Conservation (phyloP, 2,888 invertebrate genomes). For the Tiliacea citrago region DNA sequence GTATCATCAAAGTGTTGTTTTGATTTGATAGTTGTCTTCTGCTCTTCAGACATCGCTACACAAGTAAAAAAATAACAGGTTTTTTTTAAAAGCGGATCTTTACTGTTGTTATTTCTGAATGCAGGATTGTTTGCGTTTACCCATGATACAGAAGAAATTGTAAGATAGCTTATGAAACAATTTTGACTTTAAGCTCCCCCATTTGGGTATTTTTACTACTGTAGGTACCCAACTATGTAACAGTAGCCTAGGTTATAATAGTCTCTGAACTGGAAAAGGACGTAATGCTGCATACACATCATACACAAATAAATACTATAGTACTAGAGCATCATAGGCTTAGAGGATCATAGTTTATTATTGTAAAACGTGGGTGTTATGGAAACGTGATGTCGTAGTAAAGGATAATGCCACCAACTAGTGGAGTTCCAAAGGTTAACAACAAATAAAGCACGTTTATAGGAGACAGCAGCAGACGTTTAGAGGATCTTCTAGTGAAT, state of each 20-base stretch:
- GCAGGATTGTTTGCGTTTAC: too few species aligned
- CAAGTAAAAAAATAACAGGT: background rate
- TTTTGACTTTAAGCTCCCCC: too few species aligned
- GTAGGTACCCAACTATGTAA: too few species aligned
- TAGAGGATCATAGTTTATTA: slow-evolving; percentile 42
- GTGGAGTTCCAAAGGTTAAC: slow-evolving; percentile 7
- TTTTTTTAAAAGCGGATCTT: background rate
- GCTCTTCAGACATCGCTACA: background rate
- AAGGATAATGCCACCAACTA: slow-evolving; percentile 42
- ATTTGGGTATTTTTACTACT: background rate
- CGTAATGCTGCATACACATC: slow-evolving; percentile 8
- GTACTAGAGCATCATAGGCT: slow-evolving; percentile 18
- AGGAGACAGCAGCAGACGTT: background rate
- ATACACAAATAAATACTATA: slow-evolving; percentile 16
- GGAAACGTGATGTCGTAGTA: slow-evolving; percentile 40
- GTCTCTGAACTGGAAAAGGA: background rate
- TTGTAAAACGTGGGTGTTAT: slow-evolving; percentile 39
- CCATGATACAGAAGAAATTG: background rate
- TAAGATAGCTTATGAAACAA: background rate
- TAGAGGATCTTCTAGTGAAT: too few species aligned
- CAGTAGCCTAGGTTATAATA: background rate
- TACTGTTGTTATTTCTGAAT: too few species aligned
- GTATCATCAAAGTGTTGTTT: background rate
- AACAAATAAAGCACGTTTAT: background rate
- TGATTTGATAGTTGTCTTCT: background rate